Evolutionary conservation across 2,113 vertebrate species (phyloP).

Genomic region (Gambusia affinis): DNA sequence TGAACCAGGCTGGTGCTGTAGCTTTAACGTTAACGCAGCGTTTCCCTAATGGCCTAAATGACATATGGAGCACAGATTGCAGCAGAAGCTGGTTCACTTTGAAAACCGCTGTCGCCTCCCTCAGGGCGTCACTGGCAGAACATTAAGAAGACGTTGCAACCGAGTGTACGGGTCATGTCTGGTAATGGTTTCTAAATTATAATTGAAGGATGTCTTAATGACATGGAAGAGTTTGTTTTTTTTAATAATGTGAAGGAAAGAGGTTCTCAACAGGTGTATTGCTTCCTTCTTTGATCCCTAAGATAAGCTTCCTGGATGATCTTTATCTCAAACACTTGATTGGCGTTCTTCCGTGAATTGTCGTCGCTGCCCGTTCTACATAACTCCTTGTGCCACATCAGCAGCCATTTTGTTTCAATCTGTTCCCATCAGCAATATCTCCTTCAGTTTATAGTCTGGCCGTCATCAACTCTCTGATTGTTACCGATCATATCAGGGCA

Average conservation of each 20-base stretch:
- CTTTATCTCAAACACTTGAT: conserved; percentile 29
- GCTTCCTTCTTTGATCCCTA: background rate
- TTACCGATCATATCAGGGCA: conserved; percentile 63
- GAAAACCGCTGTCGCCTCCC: conserved; percentile 72
- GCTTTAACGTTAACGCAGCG: conserved; percentile 61
- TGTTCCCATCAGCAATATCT: conserved; percentile 59
- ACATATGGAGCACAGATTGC: conserved; percentile 75
- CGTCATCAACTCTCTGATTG: conserved; percentile 64
- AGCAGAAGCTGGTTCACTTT: conserved; percentile 50
- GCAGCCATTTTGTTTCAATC: conserved; percentile 69
- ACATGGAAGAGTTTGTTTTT: conserved; percentile 1
- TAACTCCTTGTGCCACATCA: conserved; percentile 8
- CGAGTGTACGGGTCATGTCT: conserved; percentile 38
- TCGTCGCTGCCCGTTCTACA: conserved; percentile 33
- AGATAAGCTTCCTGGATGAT: conserved; percentile 7
- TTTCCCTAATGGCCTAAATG: conserved; percentile 69
- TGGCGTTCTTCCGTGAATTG: conserved; percentile 24
- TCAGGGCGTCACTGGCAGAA: conserved; percentile 56
- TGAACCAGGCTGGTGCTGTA: conserved; percentile 35
- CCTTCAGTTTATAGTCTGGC: conserved; percentile 60
- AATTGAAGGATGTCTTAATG: conserved; percentile 13
- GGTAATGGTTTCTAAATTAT: conserved; percentile 29
- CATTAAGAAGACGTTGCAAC: conserved; percentile 30
- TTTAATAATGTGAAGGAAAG: background rate
- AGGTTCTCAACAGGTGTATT: conserved; percentile 34